Percentiles rank a stretch among this genome's conserved stretches.
Evolutionary conservation across 2,113 vertebrate species (phyloP).

Genomic region (Peromyscus leucopus): DNA sequence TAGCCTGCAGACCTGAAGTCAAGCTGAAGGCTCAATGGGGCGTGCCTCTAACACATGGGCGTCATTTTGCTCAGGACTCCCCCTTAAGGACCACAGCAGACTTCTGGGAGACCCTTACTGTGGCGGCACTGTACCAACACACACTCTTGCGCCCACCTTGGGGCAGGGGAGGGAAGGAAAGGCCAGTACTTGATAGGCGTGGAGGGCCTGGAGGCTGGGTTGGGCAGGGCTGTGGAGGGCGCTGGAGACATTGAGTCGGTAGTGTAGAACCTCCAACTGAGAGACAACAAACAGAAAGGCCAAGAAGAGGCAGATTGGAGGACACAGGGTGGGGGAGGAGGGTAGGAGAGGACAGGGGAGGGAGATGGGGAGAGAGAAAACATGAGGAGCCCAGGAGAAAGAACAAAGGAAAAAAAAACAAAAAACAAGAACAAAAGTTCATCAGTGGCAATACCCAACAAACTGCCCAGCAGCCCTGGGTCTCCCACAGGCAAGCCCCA

Average conservation of each 20-base stretch:
- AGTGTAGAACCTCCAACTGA: conserved; percentile 99
- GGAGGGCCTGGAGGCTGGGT: conserved; percentile 96
- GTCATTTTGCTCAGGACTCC: background rate
- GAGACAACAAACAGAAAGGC: conserved; percentile 87
- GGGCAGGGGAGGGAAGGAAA: conserved; percentile 74
- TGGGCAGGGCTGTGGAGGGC: conserved; percentile 94
- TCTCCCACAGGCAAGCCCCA: background rate
- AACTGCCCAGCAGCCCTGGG: conserved; percentile 72
- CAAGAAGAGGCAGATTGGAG: conserved; percentile 58
- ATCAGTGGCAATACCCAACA: conserved; percentile 81
- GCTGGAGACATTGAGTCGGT: conserved; percentile 98
- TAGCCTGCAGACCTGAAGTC: background rate
- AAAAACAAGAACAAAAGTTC: conserved; percentile 84
- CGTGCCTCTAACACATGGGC: background rate
- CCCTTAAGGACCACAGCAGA: background rate
- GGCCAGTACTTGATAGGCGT: conserved; percentile 98
- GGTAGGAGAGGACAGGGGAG: conserved; percentile 76
- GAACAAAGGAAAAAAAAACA: conserved; percentile 60
- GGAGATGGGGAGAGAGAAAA: conserved; percentile 63
- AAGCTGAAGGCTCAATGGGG: too few relatives aligned
- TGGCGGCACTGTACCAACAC: background rate
- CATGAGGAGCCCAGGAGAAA: conserved; percentile 82
- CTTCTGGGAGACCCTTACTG: background rate
- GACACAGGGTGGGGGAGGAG: conserved; percentile 17
- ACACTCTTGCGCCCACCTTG: conserved; percentile 26